Base-by-base conservation (phyloP, 2,888 invertebrate species). In the Leptinotarsa peninsularis region DNA sequence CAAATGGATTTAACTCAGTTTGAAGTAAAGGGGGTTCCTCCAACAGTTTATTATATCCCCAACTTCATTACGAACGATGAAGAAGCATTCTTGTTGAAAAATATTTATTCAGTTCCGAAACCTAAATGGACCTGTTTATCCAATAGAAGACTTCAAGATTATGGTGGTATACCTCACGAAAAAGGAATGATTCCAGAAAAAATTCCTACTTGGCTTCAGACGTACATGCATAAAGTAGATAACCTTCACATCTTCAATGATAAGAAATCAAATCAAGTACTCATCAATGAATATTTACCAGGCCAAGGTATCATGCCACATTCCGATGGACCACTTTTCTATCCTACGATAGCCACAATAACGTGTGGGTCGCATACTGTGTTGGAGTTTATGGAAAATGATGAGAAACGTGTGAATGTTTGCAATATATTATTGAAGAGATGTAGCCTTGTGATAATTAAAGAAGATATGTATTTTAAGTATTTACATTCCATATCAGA, bases 231-330 rank as follows among this genome's bases (percentile, higher is more conserved):
- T 60, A 93, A 91, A 89, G 92, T 98, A 76, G 90, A 92, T 80
- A 87, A 89, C 14, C 88, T 96, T 7, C 90, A 92, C 81, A 84
- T 94, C 54, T 96, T 97, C 90, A 92, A 91, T 66, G 91, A 91
- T 3, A 92, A 92, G 79, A 91, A 90, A 76, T 95, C 98, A 0
- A 99, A 99, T 88, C 99, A 99, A 90, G 94, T 98, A 1, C 89
- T 99, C 52, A 93, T 99, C 0, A 99, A 99, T 90, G 98, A 99
- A 88, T 99, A 99, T 89, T 87, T 92, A 77, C 91, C 97, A 0
- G 96, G 96, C 0, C 98, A 99, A 89, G 99, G 99, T 17, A 98
- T 99, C 77, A 95, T 99, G 95, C 95, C 98, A 2, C 99, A 99
- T 89, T 93, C 95, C 33, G 99, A 99, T 89, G 99, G 99, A 0